Evolutionary conservation across 1,140 invertebrate species (phyloP), one percentile per base, ranked within the genome.

Genomic region (Trichonephila clavipes): DNA sequence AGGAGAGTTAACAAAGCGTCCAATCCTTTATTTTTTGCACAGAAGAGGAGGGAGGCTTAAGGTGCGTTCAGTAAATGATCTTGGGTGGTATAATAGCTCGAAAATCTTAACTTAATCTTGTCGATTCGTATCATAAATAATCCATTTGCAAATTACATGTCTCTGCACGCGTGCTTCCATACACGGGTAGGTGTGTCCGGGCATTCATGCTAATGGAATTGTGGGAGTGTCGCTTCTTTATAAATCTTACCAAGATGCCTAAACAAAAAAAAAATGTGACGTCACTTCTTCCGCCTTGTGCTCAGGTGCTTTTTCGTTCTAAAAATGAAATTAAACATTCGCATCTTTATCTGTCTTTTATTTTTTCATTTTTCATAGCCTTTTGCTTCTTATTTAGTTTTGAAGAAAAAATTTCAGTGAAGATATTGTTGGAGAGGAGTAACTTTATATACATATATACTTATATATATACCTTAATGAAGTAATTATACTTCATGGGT

Each of bases 71-170:
- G 72, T 77, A 89, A 89, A 89, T 77, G 86, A 58, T 72, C 88
- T 69, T 89, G 88, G 88, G 88, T 89, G 88, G 88, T 77, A 89
- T 72, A 89, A 64, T 72, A 69, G 28, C 61, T 62, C 85, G 21
- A 61, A 64, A 64, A 58, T 88, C 51, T 88, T 88, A 44, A 88
- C 86, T 88, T 40, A 85, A 62, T 88, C 59, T 64, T 44, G 86
- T 88, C 86, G 86, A 88, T 88, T 88, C 86, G 18, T 28, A 64
- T 64, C 19, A 88, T 88, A 88, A 88, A 64, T 88, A 88, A 88
- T 88, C 86, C 86, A 88, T 88, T 88, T 77, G 72, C 72, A 77
- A 77, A 77, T 77, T 77, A 77, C 72, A 77, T 77, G 72, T 77
- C 72, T 77, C 72, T 77, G 72, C 28, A 14, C 72, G 72, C 72